Evolutionary conservation across 2,113 vertebrate genomes (phyloP).

Genomic region (Macaca nemestrina): DNA sequence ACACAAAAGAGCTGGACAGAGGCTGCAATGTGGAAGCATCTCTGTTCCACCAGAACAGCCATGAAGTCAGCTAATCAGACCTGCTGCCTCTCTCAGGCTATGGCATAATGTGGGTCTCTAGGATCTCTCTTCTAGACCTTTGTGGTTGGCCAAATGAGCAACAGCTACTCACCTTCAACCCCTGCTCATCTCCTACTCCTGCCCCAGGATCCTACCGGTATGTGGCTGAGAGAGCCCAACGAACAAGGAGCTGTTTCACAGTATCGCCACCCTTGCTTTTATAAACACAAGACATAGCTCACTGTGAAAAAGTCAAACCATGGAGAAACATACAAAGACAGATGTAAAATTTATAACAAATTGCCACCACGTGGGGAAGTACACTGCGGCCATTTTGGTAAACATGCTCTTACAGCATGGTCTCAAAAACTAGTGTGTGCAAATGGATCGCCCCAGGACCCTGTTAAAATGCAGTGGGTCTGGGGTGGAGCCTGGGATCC

Average conservation of each 20-base stretch:
- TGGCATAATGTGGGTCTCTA: neutral
- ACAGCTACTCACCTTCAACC: neutral
- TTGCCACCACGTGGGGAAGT: neutral
- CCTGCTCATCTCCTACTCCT: neutral
- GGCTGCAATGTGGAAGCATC: neutral
- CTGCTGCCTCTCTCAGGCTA: neutral
- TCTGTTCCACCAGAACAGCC: neutral
- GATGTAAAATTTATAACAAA: neutral
- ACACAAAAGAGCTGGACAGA: neutral
- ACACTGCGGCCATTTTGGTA: neutral
- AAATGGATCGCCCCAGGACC: neutral
- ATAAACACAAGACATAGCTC: neutral
- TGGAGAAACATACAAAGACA: neutral
- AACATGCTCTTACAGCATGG: rapidly evolving
- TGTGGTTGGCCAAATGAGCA: neutral
- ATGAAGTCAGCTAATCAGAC: conserved; percentile 56
- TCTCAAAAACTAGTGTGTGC: neutral
- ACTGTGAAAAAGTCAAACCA: neutral
- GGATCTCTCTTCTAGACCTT: neutral
- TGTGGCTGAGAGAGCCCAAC: neutral
- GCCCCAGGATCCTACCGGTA: neutral
- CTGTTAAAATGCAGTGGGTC: neutral
- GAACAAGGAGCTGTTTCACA: neutral
- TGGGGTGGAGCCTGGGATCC: neutral
- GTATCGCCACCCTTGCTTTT: neutral